Evolutionary conservation across 1,140 invertebrate genomes (phyloP), one percentile per base, ranked within the genome.

Genomic region (Ceratosolen solmsi): DNA sequence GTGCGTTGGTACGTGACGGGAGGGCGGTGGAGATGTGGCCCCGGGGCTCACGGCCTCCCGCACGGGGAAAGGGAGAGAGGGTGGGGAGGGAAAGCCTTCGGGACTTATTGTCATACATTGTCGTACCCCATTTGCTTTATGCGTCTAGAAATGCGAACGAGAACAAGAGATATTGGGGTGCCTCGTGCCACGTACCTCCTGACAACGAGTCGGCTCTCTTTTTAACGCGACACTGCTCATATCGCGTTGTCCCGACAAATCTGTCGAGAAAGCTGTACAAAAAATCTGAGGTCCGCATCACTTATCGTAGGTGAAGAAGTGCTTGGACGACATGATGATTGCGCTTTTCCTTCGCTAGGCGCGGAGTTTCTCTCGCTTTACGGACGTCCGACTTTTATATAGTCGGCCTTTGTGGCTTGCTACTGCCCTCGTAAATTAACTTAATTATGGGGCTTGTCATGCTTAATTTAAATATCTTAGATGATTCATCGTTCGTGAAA

Each of bases 61-160:
- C 70, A 86, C 87, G 85, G 90, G 88, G 87, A 87, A n/a, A n/a
- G n/a, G n/a, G n/a, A n/a, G n/a, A n/a, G n/a, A n/a, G n/a, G n/a
- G n/a, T n/a, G n/a, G n/a, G n/a, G n/a, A n/a, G n/a, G n/a, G n/a
- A n/a, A n/a, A n/a, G n/a, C n/a, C n/a, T n/a, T n/a, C n/a, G 87
- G 89, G 87, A 88, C 87, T 91, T 89, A 90, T 91, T 90, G 90
- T 90, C 86, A 86, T 86, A 85, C 85, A 25, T n/a, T 4, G 5
- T 85, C 86, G 76, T 83, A 74, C 74, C 74, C 51, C 49, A 38
- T 79, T 82, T 11, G 58, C 75, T 41, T 74, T 82, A 33, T 60
- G 15, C 25, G 56, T 54, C 15, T 46, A 7, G 5, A 46, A 49
- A n/a, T n/a, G n/a, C 5, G 3, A 54, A 22, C 5, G 51, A 15